Evolutionary conservation across 2,797 vertebrate species (phyloP).

Genomic region (Chelmon rostratus): DNA sequence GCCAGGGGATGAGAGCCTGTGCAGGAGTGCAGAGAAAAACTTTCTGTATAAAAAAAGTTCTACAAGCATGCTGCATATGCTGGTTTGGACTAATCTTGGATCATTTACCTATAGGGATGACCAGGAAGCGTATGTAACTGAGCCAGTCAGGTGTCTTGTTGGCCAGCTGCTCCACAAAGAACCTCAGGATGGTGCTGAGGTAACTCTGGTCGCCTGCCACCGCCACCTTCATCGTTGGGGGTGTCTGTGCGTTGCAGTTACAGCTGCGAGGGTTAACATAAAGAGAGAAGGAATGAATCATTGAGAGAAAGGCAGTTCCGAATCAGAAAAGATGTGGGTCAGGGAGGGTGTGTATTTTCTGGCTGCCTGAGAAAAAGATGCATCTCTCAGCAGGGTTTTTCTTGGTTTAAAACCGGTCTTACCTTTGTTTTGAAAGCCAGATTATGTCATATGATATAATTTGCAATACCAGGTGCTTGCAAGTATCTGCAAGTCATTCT

Average conservation of each 20-base stretch:
- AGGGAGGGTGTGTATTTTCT: constrained; percentile 30
- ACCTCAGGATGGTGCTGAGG: constrained; percentile 88
- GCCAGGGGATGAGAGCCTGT: constrained; percentile 89
- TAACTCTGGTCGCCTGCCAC: constrained; percentile 89
- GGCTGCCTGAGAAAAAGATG: constrained; percentile 21
- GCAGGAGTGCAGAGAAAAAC: background rate
- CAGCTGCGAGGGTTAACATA: constrained; percentile 76
- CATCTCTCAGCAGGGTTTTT: constrained; percentile 4
- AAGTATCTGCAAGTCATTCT: constrained; percentile 34
- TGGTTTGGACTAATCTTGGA: background rate
- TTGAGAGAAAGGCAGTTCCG: constrained; percentile 24
- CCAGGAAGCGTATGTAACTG: constrained; percentile 89
- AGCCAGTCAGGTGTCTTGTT: constrained; percentile 91
- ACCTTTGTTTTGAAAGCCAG: constrained; percentile 12
- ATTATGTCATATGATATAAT: constrained; percentile 24
- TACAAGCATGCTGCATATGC: background rate
- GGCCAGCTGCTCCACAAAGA: constrained; percentile 90
- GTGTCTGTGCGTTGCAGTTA: constrained; percentile 90
- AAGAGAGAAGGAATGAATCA: constrained; percentile 17
- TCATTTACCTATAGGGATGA: constrained; percentile 87
- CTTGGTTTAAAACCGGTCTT: constrained; percentile 26
- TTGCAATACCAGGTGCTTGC: constrained; percentile 16
- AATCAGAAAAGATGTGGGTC: constrained; percentile 27
- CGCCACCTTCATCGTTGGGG: constrained; percentile 88
- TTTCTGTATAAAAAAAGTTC: background rate